Evolutionary conservation across 2,113 vertebrate genomes (phyloP), one percentile per base, ranked within the genome.

Genomic region (Scopus umbretta): DNA sequence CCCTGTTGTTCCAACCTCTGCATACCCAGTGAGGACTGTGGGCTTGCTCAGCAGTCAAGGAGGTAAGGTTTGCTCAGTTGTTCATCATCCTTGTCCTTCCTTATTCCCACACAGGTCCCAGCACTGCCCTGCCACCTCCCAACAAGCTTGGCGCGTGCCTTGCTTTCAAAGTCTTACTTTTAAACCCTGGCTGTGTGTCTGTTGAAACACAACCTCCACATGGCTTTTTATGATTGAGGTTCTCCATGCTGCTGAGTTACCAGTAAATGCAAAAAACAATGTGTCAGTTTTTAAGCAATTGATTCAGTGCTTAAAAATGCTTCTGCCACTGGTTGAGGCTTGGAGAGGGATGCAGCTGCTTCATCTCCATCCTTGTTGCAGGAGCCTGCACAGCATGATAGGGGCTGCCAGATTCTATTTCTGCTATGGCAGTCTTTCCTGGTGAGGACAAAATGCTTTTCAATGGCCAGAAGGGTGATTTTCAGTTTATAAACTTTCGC

Each of bases 41-140:
- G 29, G 38, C 29, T 80, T 0, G 0, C 34, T 52, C 1, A 0
- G 11, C 65, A 58, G 36, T 11, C 15, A 11, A 19, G n/a, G 30
- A 32, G 34, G 20, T 40, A 23, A 32, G 29, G 16, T 53, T 61
- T 47, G 52, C 32, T 50, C 36, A 8, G 32, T 29, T 66, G 5
- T 43, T 79, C 26, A 29, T n/a, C 4, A 1, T 38, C 66, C 30
- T 43, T 29, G 19, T 59, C 66, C 34, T 52, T 78, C 15, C 19
- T 34, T 66, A 5, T 47, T 53, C 34, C 38, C 7, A 2, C 47
- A 40, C 25, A 73, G 34, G 67, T 67, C 25, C 29, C 0, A 6
- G 34, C 59, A 22, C 62, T 42, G 27, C 45, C 16, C 16, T 23
- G 42, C 32, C 27, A n/a, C n/a, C 11, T 52, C 59, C 43, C 26